These are phyloP conservation scores for Bombus picipes DNA, from an alignment of 1,140 invertebrate species.

Conservation along the genomic window DNA sequence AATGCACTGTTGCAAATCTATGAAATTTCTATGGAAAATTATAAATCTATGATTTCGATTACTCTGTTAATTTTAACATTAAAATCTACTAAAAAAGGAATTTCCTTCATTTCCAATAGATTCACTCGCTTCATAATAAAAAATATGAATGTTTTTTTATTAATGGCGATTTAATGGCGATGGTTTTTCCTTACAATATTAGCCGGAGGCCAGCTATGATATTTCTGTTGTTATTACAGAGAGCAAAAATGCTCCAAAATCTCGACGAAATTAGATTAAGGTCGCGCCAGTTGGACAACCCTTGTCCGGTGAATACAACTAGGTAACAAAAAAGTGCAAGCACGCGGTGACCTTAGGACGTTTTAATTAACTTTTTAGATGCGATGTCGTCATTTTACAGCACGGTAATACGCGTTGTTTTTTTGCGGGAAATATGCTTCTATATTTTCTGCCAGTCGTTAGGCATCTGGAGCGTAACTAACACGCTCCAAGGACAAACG, in stretches of 20 bases:
- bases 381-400: not conserved
- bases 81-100: not conserved
- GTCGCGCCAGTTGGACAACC: not conserved
- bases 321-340: not conserved
- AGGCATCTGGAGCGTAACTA: not conserved
- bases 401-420: not conserved
- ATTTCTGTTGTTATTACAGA: not conserved
- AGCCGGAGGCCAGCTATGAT: not conserved
- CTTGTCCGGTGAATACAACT: slow-evolving; percentile 18
- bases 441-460: not conserved
- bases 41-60: no score
- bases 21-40: no score
- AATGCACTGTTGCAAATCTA: no score
- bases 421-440: not conserved
- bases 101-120: not conserved
- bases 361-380: slow-evolving; percentile 39
- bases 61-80: no score
- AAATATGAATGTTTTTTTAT: not conserved
- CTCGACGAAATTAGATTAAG: slow-evolving; percentile 13
- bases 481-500: not conserved
- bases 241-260: not conserved
- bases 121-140: not conserved
- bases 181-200: not conserved
- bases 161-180: not conserved
- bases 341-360: slow-evolving; percentile 21